phyloP scores from a whole-genome alignment of 1,140 invertebrate genomes.

The Anastrepha ludens region DNA sequence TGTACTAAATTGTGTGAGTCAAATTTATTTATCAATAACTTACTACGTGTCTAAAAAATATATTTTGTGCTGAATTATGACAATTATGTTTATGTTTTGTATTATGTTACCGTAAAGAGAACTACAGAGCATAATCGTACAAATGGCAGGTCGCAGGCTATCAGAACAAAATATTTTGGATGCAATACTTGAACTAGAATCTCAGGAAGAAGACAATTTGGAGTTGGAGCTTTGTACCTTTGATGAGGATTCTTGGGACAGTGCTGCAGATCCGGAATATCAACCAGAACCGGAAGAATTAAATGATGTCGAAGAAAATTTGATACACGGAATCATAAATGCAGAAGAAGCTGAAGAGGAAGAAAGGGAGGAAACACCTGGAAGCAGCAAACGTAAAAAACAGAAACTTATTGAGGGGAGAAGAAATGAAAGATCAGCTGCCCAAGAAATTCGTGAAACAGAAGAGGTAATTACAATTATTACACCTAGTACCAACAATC shows the following conservation, averaged over 20 bases:
- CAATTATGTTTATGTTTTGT: slow-evolving; percentile 12
- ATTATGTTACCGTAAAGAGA: slow-evolving; percentile 9
- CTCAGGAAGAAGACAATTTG: background rate
- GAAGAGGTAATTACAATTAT: slow-evolving; percentile 22
- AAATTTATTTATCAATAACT: too few relatives aligned
- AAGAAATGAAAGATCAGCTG: slow-evolving; percentile 21
- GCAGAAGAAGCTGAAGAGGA: slow-evolving; percentile 5
- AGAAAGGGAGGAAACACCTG: slow-evolving; percentile 24
- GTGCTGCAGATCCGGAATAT: slow-evolving; percentile 11
- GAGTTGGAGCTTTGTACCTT: background rate
- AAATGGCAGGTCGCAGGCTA: slow-evolving; percentile 4
- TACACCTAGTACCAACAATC: slow-evolving; percentile 19
- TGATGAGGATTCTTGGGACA: slow-evolving; percentile 18
- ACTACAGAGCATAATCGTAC: slow-evolving; percentile 13
- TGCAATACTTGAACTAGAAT: slow-evolving; percentile 13
- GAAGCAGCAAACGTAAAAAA: slow-evolving; percentile 25
- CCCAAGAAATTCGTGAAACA: slow-evolving; percentile 16
- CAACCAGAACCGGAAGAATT: background rate
- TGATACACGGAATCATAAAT: slow-evolving; percentile 26
- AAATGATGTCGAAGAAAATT: slow-evolving; percentile 18
- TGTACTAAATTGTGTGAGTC: too few relatives aligned
- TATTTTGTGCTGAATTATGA: slow-evolving; percentile 19
- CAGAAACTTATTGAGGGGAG: slow-evolving; percentile 10
- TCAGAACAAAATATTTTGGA: slow-evolving; percentile 9
- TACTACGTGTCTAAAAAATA: too few relatives aligned